phyloP scores from a whole-genome alignment of 1,140 invertebrate species.

The Drosophila bocqueti region DNA sequence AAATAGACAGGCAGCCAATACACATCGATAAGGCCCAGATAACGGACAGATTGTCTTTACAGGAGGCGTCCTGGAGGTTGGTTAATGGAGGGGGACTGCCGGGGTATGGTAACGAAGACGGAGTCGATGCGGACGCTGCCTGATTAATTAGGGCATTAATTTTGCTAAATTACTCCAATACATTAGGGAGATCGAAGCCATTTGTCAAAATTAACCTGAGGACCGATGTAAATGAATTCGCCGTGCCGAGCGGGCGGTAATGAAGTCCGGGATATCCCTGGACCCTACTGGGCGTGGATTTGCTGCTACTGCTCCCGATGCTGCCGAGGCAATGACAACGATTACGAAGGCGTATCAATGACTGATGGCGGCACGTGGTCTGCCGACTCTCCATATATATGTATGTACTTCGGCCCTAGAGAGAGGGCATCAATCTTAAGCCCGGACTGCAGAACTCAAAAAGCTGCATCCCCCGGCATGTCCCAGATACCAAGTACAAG shows the following conservation, averaged over 20 bases:
- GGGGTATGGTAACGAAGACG: conserved; percentile 4
- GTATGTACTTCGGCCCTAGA: neutral
- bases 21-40: conserved; percentile 57
- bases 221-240: conserved; percentile 73
- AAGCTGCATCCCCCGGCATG: conserved; percentile 17
- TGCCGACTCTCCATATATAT: neutral
- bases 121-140: conserved; percentile 37
- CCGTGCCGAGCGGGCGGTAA: conserved; percentile 26
- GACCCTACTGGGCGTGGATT: conserved; percentile 34
- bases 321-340: conserved; percentile 37
- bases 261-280: conserved; percentile 33
- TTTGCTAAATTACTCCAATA: conserved; percentile 84
- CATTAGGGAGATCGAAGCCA: conserved; percentile 82
- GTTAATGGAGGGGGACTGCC: neutral
- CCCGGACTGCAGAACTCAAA: conserved; percentile 30
- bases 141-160: conserved; percentile 84
- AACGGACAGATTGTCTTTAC: conserved; percentile 55
- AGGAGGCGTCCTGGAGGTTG: neutral
- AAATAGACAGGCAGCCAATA: conserved; percentile 64
- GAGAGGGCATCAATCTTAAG: conserved; percentile 36
- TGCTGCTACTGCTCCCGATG: neutral
- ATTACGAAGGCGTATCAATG: conserved; percentile 59
- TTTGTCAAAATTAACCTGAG: conserved; percentile 85
- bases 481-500: neutral
- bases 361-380: conserved; percentile 55